phyloP scores from a whole-genome alignment of 2,797 vertebrate genomes.

The Ciconia nigra region DNA sequence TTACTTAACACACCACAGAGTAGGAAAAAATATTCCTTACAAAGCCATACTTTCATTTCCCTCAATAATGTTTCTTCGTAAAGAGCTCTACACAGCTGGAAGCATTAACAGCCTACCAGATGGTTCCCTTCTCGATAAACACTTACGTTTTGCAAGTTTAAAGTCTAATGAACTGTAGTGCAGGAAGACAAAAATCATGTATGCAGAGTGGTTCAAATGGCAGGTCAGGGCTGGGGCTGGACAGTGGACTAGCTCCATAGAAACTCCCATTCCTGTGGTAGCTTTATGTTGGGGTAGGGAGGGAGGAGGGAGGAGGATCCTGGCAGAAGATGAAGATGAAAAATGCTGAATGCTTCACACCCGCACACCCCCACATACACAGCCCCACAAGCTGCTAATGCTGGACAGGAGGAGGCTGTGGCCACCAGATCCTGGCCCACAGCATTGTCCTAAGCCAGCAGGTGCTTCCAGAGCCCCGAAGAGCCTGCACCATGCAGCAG shows the following conservation, averaged over 20 bases:
- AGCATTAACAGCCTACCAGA: conserved; percentile 37
- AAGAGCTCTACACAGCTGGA: conserved; percentile 33
- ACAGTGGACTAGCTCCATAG: neutral
- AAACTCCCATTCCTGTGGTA: neutral
- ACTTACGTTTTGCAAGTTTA: conserved; percentile 21
- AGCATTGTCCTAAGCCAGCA: neutral
- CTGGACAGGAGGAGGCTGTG: neutral
- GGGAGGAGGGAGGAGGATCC: neutral
- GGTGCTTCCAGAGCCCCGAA: neutral
- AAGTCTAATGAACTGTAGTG: conserved; percentile 47
- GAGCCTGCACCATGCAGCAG: neutral
- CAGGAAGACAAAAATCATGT: conserved; percentile 16
- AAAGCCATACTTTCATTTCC: conserved; percentile 19
- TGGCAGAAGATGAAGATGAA: neutral
- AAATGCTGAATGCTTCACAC: neutral
- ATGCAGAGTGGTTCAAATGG: neutral
- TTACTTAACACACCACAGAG: neutral
- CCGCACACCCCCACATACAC: neutral
- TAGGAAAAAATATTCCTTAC: conserved; percentile 9
- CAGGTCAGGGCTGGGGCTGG: conserved; percentile 11
- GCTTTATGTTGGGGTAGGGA: neutral
- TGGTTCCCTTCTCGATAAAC: conserved; percentile 37
- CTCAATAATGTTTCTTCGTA: neutral
- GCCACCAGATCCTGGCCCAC: neutral
- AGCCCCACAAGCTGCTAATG: neutral